Base-by-base conservation (phyloP, 2,113 vertebrate species). In the Sturnus vulgaris region DNA sequence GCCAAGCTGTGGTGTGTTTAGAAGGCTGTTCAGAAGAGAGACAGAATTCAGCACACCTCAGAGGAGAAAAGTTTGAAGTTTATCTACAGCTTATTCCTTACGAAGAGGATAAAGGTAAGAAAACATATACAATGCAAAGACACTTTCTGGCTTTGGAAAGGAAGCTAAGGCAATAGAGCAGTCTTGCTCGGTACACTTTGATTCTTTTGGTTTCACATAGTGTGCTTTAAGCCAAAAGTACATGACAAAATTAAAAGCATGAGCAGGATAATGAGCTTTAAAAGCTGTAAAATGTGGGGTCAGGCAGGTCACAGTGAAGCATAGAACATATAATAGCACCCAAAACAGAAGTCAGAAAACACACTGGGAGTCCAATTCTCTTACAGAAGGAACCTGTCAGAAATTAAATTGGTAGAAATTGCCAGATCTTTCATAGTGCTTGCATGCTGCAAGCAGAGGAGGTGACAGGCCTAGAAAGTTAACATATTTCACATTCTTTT, bases 1-100 rank as follows among this genome's bases (percentile, higher is more conserved):
- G 80, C 96, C 97, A 96, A 97, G 80, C 83, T 33, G 16, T 2
- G 5, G 52, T 81, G 42, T 88, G 85, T 92, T 94, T 84, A 92
- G 92, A 94, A 97, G 71, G 61, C 91, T 96, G 60, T 78, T 94
- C 0, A 0, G 88, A 71, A 79, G 27, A 81, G 57, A 90, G 73
- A 88, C 66, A 96, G 84, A 91, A 95, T 97, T 96, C 88, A 86
- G 52, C 37, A 79, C 69, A 89, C 63, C 75, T 91, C 65, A 5
- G 59, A 66, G 70, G 50, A 76, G 60, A 83, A 42, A 70, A 11
- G 25, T 75, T 56, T 88, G 81, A 75, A 71, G 52, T 4, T 24
- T 49, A 56, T 75, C 70, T 83, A 59, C 49, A 63, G 4, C 24
- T 95, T 91, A 24, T 59, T 75, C 5, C 10, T 61, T 44, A 46